Base-by-base conservation (phyloP, 37 sponge, comb jelly and placozoan species). In the Spongilla lacustris region DNA sequence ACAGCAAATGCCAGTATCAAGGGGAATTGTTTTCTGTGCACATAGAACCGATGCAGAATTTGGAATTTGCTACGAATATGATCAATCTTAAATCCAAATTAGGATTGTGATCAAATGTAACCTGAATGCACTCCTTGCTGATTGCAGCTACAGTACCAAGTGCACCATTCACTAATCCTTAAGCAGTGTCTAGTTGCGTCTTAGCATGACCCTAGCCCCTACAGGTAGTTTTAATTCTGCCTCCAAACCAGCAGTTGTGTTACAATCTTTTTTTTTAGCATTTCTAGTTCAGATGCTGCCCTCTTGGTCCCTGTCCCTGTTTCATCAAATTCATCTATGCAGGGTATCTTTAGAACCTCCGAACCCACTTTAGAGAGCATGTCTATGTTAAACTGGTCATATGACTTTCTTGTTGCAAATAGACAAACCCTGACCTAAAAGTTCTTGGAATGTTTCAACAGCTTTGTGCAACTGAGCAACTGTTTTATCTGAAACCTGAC, bases 201-300 rank as follows among this genome's bases (percentile, higher is more conserved):
- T 78, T 23, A 90, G 78, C 91, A 94, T 94, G 50, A 94, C 90
- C 14, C 86, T 78, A 10, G 84, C 85, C 22, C 94, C 94, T 24
- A 87, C 85, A 32, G 85, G 85, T 13, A 93, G 73, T 19, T 50
- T 10, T 11, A 85, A 77, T 28, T 29, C 37, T 28, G 81, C 86
- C 58, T 85, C 86, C 37, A 92, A 74, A n/a, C 90, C 93, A 29
- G 87, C 93, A 38, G 90, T 87, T 21, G 35, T 25, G 85, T 90
- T 90, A 67, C 94, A 80, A 76, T 87, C 85, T 11, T 87, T 75
- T 87, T 75, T 30, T 94, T 90, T 14, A 94, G 79, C 36, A 80
- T 90, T 33, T 94, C 80, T 46, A 94, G 66, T 29, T 68, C 29
- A 38, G 75, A 25, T 17, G 71, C 77, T 34, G 91, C 88, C 32